A percentile compares a stretch with the other conserved stretches of the same genome.
phyloP scores from a whole-genome alignment of 2,888 invertebrate genomes.

The Drosophila nr. perissopoda region DNA sequence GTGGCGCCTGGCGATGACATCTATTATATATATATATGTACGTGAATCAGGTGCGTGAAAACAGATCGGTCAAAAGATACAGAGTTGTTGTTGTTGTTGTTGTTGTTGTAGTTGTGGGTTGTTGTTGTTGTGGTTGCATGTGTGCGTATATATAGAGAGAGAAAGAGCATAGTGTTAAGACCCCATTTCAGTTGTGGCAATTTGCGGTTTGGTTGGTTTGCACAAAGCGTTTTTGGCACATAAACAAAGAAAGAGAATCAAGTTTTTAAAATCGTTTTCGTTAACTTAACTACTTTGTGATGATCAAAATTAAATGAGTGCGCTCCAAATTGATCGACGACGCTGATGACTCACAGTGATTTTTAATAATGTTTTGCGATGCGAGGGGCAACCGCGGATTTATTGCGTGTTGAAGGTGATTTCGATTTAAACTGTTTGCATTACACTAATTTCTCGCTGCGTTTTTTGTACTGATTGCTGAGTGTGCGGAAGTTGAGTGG shows the following conservation, averaged over 20 bases:
- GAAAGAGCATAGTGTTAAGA: slow-evolving; percentile 56
- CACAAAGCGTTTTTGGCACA: slow-evolving; percentile 68
- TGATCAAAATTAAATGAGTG: slow-evolving; percentile 30
- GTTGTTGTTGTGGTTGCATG: slow-evolving; percentile 39
- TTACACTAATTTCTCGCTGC: not conserved
- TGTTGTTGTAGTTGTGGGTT: slow-evolving; percentile 37
- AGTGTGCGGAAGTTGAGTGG: not conserved
- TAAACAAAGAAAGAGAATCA: slow-evolving; percentile 72
- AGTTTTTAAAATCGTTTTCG: slow-evolving; percentile 41
- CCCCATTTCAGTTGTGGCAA: slow-evolving; percentile 41
- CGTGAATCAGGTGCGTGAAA: slow-evolving; percentile 37
- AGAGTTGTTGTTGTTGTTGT: slow-evolving; percentile 30
- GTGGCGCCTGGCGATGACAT: slow-evolving; percentile 81
- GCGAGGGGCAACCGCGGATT: slow-evolving; percentile 13
- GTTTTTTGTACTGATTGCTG: not conserved
- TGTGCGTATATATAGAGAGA: slow-evolving; percentile 36
- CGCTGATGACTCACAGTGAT: slow-evolving; percentile 14
- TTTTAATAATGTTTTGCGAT: slow-evolving; percentile 1
- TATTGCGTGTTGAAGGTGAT: not conserved
- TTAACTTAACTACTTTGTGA: slow-evolving; percentile 37
- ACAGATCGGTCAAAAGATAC: slow-evolving; percentile 26
- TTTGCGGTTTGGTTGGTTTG: slow-evolving; percentile 49
- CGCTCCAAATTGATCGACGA: slow-evolving; percentile 19
- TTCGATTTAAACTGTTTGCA: slow-evolving; percentile 5
- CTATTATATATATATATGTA: slow-evolving; percentile 60